Evolutionary conservation across 2,888 invertebrate genomes (phyloP), one percentile per base, ranked within the genome.

Genomic region (Trachelus troglodyta): DNA sequence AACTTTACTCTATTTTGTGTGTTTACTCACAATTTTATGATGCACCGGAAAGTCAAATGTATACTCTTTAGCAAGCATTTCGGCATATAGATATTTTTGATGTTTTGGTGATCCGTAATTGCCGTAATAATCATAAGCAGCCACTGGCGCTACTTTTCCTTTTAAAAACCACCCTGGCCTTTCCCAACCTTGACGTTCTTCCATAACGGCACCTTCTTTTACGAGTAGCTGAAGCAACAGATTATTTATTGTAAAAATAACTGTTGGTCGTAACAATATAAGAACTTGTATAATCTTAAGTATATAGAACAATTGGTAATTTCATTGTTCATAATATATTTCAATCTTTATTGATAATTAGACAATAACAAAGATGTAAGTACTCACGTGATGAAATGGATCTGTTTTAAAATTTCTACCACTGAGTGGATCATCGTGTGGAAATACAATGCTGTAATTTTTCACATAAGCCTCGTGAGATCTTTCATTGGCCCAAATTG

Each of bases 401-500:
- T 94, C 95, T 81, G 93, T 94, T 83, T 94, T 93, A 81, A 94
- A 93, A 88, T 95, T 96, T 56, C 98, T 92, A 0, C 97, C 97
- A 1, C 96, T 96, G 75, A 98, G 90, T 1, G 95, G 95, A 89
- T 98, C 96, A 89, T 98, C 97, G 86, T 97, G 94, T 0, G 96
- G 96, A 89, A 96, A 98, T 12, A 96, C 95, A 85, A 95, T 95
- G 83, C 94, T 94, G 89, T 98, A 98, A 92, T 97, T 97, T 85
- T 95, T 96, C 0, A 95, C 97, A 88, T 98, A 98, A n/a, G 97
- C 94, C 90, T 98, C 98, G 89, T 98, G 97, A 79, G 96, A 96
- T 83, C 96, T 94, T 90, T 97, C 96, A 37, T 94, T 94, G 56
- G 95, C 93, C 98, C 98, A 98, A 73, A 95, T 93, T 6, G 93